Percentiles rank a stretch among this genome's conserved stretches.
phyloP scores from a whole-genome alignment of 2,113 vertebrate genomes.

The Bambusicola thoracicus region DNA sequence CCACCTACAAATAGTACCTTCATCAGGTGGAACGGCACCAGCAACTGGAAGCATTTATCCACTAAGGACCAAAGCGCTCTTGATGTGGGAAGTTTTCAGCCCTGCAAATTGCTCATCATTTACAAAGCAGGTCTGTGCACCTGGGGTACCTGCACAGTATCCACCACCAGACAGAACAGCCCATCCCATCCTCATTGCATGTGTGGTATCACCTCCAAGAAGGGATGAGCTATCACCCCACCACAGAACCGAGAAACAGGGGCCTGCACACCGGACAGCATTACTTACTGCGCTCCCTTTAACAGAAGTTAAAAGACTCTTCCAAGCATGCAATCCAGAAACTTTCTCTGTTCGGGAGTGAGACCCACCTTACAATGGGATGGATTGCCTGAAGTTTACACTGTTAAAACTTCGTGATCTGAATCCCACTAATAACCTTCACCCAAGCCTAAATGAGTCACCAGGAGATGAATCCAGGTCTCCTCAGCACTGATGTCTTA shows the following conservation, averaged over 20 bases:
- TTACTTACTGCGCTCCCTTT: not conserved
- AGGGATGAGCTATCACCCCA: not conserved
- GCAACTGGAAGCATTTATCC: not conserved
- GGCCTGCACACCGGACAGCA: not conserved
- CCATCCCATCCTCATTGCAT: fast-evolving
- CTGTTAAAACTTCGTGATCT: not conserved
- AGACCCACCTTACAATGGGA: not conserved
- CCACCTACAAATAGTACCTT: not conserved
- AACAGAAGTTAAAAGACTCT: not conserved
- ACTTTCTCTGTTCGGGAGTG: not conserved
- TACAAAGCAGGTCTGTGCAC: not conserved
- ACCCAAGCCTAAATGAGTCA: not conserved
- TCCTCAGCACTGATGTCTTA: not conserved
- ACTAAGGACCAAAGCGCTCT: not conserved
- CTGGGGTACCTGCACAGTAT: not conserved
- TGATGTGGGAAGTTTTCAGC: not conserved
- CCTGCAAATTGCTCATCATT: not conserved
- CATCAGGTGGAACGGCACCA: fast-evolving
- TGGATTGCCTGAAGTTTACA: not conserved
- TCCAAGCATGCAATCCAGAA: not conserved
- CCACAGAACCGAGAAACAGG: not conserved
- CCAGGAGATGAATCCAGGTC: not conserved
- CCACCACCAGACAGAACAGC: not conserved
- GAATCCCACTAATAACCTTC: not conserved
- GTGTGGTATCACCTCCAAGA: not conserved